Percentiles rank a stretch among this genome's conserved stretches.
phyloP scores from a whole-genome alignment of 2,888 invertebrate species.

The Drosophila fungiperda region DNA sequence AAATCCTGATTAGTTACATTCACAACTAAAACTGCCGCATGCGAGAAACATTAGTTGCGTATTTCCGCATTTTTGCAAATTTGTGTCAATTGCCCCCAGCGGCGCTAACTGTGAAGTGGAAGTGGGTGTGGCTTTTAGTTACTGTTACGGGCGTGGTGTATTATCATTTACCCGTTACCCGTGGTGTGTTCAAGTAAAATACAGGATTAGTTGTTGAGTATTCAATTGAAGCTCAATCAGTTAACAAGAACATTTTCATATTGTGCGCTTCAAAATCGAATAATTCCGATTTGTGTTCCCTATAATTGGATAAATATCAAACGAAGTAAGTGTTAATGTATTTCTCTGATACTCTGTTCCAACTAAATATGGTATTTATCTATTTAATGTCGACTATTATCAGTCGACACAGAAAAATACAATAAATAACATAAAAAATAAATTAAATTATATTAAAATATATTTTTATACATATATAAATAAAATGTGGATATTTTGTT shows the following conservation, averaged over 20 bases:
- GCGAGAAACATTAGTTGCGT: conserved; percentile 63
- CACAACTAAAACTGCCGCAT: conserved; percentile 15
- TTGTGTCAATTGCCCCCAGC: conserved; percentile 75
- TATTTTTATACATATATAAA: too few species aligned
- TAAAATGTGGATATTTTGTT: neutral
- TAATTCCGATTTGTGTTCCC: conserved; percentile 9
- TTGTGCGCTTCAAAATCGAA: conserved; percentile 37
- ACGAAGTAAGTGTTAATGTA: conserved; percentile 52
- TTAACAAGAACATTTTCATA: conserved; percentile 60
- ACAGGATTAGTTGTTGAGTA: conserved; percentile 71
- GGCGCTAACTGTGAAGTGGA: conserved; percentile 30
- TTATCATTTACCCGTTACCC: conserved; percentile 21
- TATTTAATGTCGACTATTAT: neutral
- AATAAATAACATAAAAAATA: neutral
- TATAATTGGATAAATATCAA: conserved; percentile 27
- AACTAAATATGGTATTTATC: neutral
- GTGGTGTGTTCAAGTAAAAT: conserved; percentile 25
- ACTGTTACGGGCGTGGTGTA: conserved; percentile 27
- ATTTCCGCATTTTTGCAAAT: conserved; percentile 76
- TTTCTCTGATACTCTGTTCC: neutral
- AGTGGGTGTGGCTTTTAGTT: conserved; percentile 28
- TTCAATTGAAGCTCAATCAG: conserved; percentile 76
- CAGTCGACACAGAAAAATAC: neutral
- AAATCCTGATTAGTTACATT: conserved; percentile 41
- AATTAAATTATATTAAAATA: neutral